A percentile compares a stretch with the other conserved stretches of the same genome.
phyloP scores from a whole-genome alignment of 2,113 vertebrate species.

The Charina bottae region DNA sequence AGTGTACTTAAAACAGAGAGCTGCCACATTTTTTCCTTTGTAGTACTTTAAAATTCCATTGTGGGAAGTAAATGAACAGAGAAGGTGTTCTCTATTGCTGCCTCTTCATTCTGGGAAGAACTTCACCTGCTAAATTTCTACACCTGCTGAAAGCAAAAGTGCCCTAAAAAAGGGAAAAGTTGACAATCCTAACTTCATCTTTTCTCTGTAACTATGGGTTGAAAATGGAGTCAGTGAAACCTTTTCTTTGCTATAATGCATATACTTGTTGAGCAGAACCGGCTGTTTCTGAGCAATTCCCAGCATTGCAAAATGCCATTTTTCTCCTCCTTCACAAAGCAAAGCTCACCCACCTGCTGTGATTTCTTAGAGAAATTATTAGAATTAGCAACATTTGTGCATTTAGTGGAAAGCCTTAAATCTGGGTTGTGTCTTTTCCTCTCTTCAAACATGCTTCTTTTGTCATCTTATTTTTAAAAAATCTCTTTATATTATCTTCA shows the following conservation, averaged over 20 bases:
- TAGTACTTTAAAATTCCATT: neutral
- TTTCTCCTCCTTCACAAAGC: slow-evolving; percentile 28
- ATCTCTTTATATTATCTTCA: slow-evolving; percentile 4
- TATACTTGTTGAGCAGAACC: slow-evolving; percentile 1
- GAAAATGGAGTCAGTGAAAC: neutral
- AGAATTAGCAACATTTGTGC: slow-evolving; percentile 24
- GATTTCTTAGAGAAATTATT: slow-evolving; percentile 40
- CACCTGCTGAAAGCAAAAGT: neutral
- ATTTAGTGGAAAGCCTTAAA: slow-evolving; percentile 40
- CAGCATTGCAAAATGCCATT: slow-evolving; percentile 7
- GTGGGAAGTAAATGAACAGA: neutral
- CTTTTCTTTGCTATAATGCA: rapidly evolving
- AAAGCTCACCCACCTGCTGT: slow-evolving; percentile 14
- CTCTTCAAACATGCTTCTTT: slow-evolving; percentile 35
- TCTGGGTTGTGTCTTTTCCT: slow-evolving; percentile 22
- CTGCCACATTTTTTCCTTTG: neutral
- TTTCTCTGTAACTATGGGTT: neutral
- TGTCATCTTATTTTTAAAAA: slow-evolving; percentile 27
- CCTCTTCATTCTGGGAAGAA: neutral
- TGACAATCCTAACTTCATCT: neutral
- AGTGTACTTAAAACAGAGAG: neutral
- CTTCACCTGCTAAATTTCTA: neutral
- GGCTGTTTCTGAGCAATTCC: slow-evolving; percentile 10
- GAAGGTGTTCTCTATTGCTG: neutral
- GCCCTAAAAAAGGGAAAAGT: neutral